Evolutionary conservation across 2,113 vertebrate species (phyloP), one percentile per base, ranked within the genome.

Genomic region (Paradisaea rubra): DNA sequence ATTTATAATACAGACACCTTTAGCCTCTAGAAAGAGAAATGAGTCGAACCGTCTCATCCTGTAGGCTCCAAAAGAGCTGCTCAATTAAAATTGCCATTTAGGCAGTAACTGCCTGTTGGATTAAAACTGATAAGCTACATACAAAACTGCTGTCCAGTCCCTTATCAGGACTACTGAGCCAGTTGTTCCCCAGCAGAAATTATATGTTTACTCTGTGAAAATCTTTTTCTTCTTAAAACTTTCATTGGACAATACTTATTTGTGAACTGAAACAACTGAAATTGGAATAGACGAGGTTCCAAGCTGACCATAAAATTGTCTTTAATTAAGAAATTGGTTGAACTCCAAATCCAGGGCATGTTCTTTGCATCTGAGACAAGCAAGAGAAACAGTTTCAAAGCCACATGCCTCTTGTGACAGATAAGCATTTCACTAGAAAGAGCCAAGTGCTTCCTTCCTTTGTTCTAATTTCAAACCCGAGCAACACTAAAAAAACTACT

Each of bases 401-500:
- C 91, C 84, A 81, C 78, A 44, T 28, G 68, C 28, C 74, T 65
- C 78, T 64, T 59, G 65, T 4, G 45, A 60, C 21, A 91, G 85
- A 70, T 78, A 91, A 94, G 50, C 72, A 84, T 81, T 97, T 96
- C 89, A 93, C 66, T 96, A 92, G 93, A 96, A 93, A 91, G 91
- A 96, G 79, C 72, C 60, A 79, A 92, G 37, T 70, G 60, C 87
- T 97, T 97, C 93, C 97, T 97, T 94, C 94, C 94, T 96, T 77
- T 92, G 95, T 47, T 92, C 93, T 92, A 83, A 91, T 92, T 97
- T 93, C 83, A 93, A 94, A 86, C 60, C 85, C 71, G 60, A 78
- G 65, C 82, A 74, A 56, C 23, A 47, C 83, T 53, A 80, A 79
- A 77, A 69, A 88, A 88, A 85, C 3, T 11, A 27, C 81, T 77